A percentile compares a stretch with the other conserved stretches of the same genome.
phyloP scores from a whole-genome alignment of 1,140 invertebrate genomes.

The Brachystomella parvula region DNA sequence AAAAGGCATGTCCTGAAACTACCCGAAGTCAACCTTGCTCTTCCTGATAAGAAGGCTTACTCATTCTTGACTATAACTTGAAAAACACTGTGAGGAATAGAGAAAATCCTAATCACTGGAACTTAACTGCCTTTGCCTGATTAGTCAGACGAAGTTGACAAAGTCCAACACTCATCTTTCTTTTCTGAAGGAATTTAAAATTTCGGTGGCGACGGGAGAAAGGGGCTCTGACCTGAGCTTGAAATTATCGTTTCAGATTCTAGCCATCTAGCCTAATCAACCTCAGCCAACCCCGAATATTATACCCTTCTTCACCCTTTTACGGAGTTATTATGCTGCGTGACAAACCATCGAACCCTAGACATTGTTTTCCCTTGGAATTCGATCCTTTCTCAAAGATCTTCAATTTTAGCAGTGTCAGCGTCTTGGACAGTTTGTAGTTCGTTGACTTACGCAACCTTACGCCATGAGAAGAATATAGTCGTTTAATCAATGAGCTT shows the following conservation, averaged over 20 bases:
- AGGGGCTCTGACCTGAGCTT: background rate
- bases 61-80: background rate
- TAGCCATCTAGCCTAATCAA: background rate
- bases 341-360: background rate
- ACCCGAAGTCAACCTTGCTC: background rate
- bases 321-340: background rate
- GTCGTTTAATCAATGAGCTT: too few species aligned
- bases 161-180: background rate
- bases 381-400: background rate
- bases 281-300: background rate
- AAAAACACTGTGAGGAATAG: background rate
- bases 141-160: background rate
- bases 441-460: too few species aligned
- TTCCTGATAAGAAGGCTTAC: background rate
- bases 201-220: background rate
- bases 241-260: background rate
- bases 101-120: background rate
- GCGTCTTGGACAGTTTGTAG: background rate
- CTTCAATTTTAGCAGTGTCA: background rate
- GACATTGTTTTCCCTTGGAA: background rate
- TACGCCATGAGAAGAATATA: too few species aligned
- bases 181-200: too few species aligned
- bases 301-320: background rate
- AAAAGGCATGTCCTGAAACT: background rate
- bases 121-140: background rate